Base-by-base conservation (phyloP, 2,113 vertebrate genomes). In the Grammomys surdaster region DNA sequence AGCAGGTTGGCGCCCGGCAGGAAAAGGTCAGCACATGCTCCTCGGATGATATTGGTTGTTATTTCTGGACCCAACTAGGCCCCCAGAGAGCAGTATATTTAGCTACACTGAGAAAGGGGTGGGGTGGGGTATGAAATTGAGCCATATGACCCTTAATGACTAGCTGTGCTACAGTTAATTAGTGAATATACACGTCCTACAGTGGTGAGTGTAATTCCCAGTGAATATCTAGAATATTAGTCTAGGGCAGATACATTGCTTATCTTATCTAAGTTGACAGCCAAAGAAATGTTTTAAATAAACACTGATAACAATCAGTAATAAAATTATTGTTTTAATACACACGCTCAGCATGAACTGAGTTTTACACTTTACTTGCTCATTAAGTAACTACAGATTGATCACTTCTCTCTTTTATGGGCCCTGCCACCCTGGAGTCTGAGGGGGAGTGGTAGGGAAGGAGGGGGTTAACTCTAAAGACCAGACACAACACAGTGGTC, bases 261-360 rank as follows among this genome's bases (percentile, higher is more conserved):
- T 96, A 92, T 93, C 86, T 96, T 89, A 92, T 77, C 75, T 90
- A 70, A 90, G 80, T 48, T 73, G 88, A 84, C 95, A 40, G 78
- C 26, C 75, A 58, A 95, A 91, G 51, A 94, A 65, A 93, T 90
- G 13, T 92, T 93, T 93, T 85, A 76, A 94, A 88, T 88, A 12
- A 81, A 95, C 33, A 96, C 82, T 80, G 94, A 88, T 95, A 88
- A 94, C 80, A 92, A 76, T 46, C 78, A 73, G 82, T 65, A 60
- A 91, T 89, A 91, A 95, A 96, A 78, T 94, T 69, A 89, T 20
- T 90, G 33, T 85, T 89, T 96, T 89, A 78, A 14, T 92, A 93
- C 94, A 33, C 78, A 95, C 33, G 65, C 69, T 88, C 31, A 63
- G 43, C 65, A 93, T 78, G 72, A 92, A 89, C 60, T 82, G 26